Conservation (phyloP, 2,888 invertebrate genomes). For the Iselma pallidipennis region DNA sequence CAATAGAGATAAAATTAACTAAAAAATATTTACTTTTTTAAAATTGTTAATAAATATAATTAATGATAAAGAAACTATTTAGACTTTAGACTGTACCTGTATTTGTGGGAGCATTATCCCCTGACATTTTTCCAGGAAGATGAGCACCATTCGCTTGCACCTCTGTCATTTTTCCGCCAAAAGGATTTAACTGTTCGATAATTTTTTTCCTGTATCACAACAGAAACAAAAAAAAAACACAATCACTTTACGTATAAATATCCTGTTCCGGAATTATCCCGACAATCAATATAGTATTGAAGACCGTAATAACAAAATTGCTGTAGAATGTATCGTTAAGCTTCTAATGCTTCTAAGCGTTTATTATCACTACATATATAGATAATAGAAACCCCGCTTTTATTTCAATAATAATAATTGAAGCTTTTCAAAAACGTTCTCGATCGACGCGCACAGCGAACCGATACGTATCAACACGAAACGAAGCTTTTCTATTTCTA, state of each 20-base stretch:
- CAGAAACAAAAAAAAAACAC: neutral
- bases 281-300: neutral
- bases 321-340: no score
- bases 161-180: slow-evolving; percentile 38
- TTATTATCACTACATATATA: neutral
- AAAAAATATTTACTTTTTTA: no score
- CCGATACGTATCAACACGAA: neutral
- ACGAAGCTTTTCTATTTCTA: neutral
- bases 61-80: no score
- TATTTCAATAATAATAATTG: neutral
- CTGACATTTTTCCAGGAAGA: slow-evolving; percentile 29
- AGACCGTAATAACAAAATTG: no score
- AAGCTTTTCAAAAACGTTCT: neutral
- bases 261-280: neutral
- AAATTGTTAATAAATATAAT: no score
- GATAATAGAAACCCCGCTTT: neutral
- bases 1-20: no score
- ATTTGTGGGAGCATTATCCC: slow-evolving; percentile 15
- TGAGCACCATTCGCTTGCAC: slow-evolving; percentile 35
- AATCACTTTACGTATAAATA: neutral
- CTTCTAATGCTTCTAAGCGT: no score
- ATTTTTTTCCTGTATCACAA: neutral
- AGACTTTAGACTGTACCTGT: slow-evolving; percentile 13
- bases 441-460: neutral
- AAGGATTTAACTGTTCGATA: no score